Evolutionary conservation across 2,888 invertebrate species (phyloP).

Genomic region (Seira musarum): DNA sequence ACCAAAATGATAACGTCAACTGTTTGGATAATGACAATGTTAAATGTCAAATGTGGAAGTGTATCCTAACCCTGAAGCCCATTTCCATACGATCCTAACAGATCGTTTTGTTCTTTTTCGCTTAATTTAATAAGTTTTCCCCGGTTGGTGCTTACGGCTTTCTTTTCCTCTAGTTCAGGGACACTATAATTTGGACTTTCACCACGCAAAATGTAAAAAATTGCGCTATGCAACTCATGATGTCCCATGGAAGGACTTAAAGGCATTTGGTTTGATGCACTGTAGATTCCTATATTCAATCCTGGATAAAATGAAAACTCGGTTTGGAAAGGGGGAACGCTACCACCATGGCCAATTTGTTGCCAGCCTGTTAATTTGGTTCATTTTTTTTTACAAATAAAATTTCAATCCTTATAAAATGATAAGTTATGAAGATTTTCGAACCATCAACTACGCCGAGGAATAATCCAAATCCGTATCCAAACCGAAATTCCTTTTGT

Average conservation of each 20-base stretch:
- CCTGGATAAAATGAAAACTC: constrained; percentile 40
- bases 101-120: constrained; percentile 1
- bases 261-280: constrained; percentile 27
- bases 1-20: background rate
- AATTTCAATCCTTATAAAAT: background rate
- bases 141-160: background rate
- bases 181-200: background rate
- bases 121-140: constrained; percentile 5
- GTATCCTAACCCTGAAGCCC: constrained; percentile 35
- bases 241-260: background rate
- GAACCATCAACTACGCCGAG: background rate
- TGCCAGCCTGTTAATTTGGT: constrained; percentile 46
- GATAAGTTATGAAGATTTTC: background rate
- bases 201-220: constrained; percentile 13
- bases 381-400: too few species aligned
- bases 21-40: background rate
- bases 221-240: constrained; percentile 3
- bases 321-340: constrained; percentile 30
- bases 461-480: background rate
- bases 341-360: constrained; percentile 37
- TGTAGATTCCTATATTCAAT: constrained; percentile 43
- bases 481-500: background rate
- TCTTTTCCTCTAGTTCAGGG: background rate
- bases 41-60: background rate
- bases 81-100: constrained; percentile 15